A percentile compares a stretch with the other conserved stretches of the same genome.
Evolutionary conservation across 1,140 invertebrate species (phyloP).

Genomic region (Trichonephila clavata): DNA sequence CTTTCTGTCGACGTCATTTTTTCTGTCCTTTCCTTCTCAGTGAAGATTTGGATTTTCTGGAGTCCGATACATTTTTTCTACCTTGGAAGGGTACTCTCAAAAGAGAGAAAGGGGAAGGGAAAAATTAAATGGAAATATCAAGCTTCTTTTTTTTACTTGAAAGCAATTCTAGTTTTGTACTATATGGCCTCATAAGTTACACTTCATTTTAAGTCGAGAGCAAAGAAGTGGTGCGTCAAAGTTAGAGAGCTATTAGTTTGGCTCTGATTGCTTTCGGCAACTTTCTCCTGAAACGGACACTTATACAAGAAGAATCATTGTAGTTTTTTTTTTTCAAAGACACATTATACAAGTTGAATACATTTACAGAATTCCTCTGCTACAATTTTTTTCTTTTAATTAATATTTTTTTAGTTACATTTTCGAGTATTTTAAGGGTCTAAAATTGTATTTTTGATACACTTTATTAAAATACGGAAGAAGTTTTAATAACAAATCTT

Average conservation of each 20-base stretch:
- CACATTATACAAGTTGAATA: no score
- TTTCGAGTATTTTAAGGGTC: no score
- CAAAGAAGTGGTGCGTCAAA: not conserved
- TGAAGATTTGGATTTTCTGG: slow-evolving; percentile 15
- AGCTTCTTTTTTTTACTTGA: slow-evolving; percentile 21
- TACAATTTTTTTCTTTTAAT: no score
- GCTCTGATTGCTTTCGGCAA: not conserved
- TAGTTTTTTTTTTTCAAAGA: no score
- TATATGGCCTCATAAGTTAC: slow-evolving; percentile 35
- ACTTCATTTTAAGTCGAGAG: not conserved
- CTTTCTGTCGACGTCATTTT: slow-evolving; percentile 10
- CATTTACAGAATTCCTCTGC: no score
- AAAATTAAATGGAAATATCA: slow-evolving; percentile 34
- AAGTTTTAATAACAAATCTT: no score
- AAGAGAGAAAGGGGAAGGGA: not conserved
- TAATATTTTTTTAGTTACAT: no score
- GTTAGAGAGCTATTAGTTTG: not conserved
- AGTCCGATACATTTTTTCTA: slow-evolving; percentile 4
- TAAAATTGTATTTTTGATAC: no score
- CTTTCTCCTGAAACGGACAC: not conserved
- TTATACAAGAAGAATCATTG: no score
- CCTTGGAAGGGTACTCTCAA: not conserved
- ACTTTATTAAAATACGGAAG: no score
- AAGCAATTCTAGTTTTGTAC: not conserved
- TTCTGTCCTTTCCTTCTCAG: not conserved